These are phyloP conservation scores for Neotoxoptera formosana DNA, from an alignment of 1,140 invertebrate genomes.

Conservation along the genomic window DNA sequence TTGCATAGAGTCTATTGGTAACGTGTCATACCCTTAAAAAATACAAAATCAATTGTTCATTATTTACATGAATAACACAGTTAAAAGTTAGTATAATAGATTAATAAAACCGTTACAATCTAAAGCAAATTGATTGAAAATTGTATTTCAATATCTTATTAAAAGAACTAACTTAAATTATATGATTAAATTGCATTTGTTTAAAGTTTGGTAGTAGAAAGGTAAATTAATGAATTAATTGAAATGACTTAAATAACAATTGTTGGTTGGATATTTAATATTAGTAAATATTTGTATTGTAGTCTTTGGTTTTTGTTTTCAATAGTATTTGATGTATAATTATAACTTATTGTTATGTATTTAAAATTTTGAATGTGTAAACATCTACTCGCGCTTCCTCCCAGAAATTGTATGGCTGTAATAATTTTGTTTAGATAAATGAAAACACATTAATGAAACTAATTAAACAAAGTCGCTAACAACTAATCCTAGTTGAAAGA, in stretches of 20 bases:
- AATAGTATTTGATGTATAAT: no score
- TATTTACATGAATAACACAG: neutral
- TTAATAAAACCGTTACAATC: neutral
- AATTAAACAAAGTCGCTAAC: no score
- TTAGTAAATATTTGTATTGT: neutral
- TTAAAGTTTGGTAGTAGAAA: neutral
- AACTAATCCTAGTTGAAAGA: no score
- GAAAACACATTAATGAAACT: no score
- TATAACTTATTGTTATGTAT: no score
- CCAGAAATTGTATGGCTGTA: no score
- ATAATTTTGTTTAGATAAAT: no score
- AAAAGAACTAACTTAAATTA: neutral
- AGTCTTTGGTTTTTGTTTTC: neutral
- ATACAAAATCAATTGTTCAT: neutral
- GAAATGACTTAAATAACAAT: neutral
- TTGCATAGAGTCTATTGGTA: constrained; percentile 97
- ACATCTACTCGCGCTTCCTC: no score
- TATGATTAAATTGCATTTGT: neutral
- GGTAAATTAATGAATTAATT: neutral
- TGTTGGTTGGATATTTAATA: neutral
- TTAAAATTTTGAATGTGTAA: no score
- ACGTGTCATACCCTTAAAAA: constrained; percentile 88
- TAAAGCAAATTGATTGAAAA: neutral
- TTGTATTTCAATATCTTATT: neutral
- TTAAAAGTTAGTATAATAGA: neutral